phyloP scores from a whole-genome alignment of 2,113 vertebrate species.

The Vanacampus margaritifer region DNA sequence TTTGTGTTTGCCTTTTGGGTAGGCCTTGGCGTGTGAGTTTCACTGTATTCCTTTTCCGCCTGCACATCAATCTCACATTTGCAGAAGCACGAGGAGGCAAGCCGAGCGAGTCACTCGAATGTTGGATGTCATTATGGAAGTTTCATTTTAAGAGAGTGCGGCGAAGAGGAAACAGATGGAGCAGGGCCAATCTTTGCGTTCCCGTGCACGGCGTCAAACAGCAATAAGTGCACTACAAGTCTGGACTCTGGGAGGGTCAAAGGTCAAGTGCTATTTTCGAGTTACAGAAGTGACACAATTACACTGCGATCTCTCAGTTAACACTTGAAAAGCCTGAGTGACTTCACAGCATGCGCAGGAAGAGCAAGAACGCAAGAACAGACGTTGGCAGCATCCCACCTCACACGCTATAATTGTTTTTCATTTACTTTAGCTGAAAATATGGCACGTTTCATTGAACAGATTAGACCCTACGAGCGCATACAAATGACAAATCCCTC shows the following conservation, averaged over 20 bases:
- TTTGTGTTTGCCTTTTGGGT: constrained; percentile 73
- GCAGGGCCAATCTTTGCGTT: background rate
- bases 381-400: constrained; percentile 55
- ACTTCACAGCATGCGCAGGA: constrained; percentile 5
- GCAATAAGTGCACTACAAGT: background rate
- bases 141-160: constrained; percentile 13
- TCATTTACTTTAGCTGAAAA: constrained; percentile 87
- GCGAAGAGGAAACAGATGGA: constrained; percentile 14
- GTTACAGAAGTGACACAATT: background rate
- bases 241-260: constrained; percentile 5
- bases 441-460: constrained; percentile 85
- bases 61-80: constrained; percentile 69
- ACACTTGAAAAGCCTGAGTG: constrained; percentile 22
- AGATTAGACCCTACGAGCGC: constrained; percentile 92
- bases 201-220: background rate
- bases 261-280: background rate
- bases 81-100: constrained; percentile 69
- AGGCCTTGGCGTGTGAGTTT: constrained; percentile 60
- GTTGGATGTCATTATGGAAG: constrained; percentile 58
- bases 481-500: constrained; percentile 96
- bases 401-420: constrained; percentile 78
- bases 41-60: constrained; percentile 36
- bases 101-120: constrained; percentile 54
- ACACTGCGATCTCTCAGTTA: background rate
- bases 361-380: constrained; percentile 19